phyloP scores from a whole-genome alignment of 2,113 vertebrate species.

The Campylomormyrus numenius region DNA sequence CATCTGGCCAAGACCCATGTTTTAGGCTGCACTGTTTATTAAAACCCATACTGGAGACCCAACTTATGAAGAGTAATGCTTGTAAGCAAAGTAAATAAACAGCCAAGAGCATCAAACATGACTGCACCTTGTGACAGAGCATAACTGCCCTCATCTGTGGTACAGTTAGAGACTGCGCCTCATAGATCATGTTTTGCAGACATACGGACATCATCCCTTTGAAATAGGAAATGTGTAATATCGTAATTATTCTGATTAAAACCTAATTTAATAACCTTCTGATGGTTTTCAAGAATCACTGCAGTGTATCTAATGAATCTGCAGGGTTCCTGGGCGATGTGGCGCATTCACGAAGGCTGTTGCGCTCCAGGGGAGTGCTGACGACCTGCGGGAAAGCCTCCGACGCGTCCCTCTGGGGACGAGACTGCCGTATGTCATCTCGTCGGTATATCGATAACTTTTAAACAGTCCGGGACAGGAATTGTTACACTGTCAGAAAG shows the following conservation, averaged over 20 bases:
- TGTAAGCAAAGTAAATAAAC: neutral
- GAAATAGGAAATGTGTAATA: neutral
- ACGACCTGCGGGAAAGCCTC: neutral
- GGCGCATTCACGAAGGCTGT: neutral
- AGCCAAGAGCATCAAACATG: neutral
- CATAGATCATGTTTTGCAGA: neutral
- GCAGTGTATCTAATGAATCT: neutral
- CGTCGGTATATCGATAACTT: neutral
- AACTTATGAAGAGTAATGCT: neutral
- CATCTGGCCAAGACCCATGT: neutral
- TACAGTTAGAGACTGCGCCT: neutral
- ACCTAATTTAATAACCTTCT: neutral
- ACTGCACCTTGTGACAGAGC: neutral
- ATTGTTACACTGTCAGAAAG: neutral
- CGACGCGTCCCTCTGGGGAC: neutral
- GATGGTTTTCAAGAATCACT: neutral
- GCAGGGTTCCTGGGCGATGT: neutral
- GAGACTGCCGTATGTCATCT: neutral
- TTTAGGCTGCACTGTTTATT: neutral
- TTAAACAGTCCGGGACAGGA: neutral
- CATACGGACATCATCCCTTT: neutral
- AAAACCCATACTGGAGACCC: neutral
- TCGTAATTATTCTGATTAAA: neutral
- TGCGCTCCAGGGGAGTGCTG: neutral
- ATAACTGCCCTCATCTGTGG: neutral